Conservation (phyloP, 1,140 invertebrate species). For the Zeugodacus cucurbitae region DNA sequence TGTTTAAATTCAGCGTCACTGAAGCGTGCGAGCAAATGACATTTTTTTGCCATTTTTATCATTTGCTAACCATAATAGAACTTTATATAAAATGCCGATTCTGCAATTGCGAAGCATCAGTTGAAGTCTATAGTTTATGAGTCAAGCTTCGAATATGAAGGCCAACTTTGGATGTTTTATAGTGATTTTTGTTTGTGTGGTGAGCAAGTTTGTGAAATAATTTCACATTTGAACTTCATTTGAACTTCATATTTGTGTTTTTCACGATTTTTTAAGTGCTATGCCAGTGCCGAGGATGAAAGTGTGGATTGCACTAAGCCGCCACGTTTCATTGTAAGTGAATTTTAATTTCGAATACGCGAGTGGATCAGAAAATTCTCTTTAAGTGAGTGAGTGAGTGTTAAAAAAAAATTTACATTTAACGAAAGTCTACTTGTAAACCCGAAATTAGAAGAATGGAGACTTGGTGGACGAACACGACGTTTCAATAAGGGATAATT, state of each 20-base stretch:
- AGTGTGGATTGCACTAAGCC: slow-evolving; percentile 3
- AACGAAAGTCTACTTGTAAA: too few species aligned
- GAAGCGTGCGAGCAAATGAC: not conserved
- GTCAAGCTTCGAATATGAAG: not conserved
- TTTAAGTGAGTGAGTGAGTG: too few species aligned
- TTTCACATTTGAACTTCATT: not conserved
- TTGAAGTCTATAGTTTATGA: not conserved
- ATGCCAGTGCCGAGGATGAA: not conserved
- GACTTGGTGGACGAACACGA: too few species aligned
- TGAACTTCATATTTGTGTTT: too few species aligned
- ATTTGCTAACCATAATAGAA: not conserved
- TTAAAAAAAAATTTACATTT: too few species aligned
- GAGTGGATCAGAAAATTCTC: too few species aligned
- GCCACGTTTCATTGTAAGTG: not conserved
- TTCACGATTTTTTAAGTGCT: not conserved
- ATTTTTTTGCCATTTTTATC: not conserved
- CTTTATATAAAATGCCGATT: not conserved
- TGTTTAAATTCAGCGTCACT: not conserved
- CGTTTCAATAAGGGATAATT: too few species aligned
- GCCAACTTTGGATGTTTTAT: not conserved
- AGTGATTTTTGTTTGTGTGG: not conserved
- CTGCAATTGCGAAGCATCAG: not conserved
- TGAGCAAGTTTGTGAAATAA: not conserved
- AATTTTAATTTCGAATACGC: not conserved
- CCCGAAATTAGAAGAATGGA: too few species aligned